Base-by-base conservation (phyloP, 2,113 vertebrate genomes). In the Aix galericulata region DNA sequence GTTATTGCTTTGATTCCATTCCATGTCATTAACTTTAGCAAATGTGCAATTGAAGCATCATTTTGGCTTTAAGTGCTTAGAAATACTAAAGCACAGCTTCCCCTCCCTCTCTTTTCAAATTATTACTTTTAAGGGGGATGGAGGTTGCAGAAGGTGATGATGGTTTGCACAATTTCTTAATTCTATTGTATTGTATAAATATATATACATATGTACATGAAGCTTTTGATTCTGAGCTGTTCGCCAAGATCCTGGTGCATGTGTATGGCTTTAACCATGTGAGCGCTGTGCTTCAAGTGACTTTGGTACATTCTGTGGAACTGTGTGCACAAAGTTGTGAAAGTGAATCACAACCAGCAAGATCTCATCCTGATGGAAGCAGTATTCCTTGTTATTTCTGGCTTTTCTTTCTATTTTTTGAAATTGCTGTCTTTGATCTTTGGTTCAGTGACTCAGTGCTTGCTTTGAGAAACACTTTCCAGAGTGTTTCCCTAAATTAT, bases 1-100 rank as follows among this genome's bases (percentile, higher is more conserved):
- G 42, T 76, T 96, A 90, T 90, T 94, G 89, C 95, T 96, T 96
- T 95, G 94, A 92, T 95, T 94, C 78, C 82, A 77, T 96, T 95
- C 89, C 80, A 90, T 44, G 18, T 83, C 82, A 96, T 96, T 97
- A 97, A 96, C 93, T 97, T 89, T 10, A 97, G 91, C 75, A 94
- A 90, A 95, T 97, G 83, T 97, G 92, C 92, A 94, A 72, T 85
- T 74, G 60, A 78, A 68, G 64, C 92, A 93, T 90, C 86, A 94
- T 4, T 71, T 94, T 96, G 77, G 52, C 34, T 97, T 95, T 86
- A 89, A 62, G 60, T 94, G 46, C 46, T 94, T 90, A 78, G 31
- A 91, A 85, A 92, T 88, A 71, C 67, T 92, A 73, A 93, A 62
- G 22, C 23, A 36, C 77, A 78, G 69, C 44, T 95, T 72, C 60